Base-by-base conservation (phyloP, 2,888 invertebrate genomes). In the Conchocele bisecta region DNA sequence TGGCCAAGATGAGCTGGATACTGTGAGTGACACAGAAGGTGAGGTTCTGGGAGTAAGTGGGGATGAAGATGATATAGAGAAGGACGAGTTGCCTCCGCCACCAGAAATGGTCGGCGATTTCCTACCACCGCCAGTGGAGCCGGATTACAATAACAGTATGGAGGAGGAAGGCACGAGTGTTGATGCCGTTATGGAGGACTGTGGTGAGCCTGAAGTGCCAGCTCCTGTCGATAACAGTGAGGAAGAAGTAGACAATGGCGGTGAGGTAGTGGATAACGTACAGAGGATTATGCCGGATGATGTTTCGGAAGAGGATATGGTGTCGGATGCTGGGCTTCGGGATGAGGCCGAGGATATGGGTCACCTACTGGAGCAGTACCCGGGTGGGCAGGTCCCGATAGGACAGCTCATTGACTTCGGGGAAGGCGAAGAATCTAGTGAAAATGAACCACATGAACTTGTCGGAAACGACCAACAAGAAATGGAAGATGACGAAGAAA, bases 291-390 rank as follows among this genome's bases (percentile, higher is more conserved):
- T 46, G n/a, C 57, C 61, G 29, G 56, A 63, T 17, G 70, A 59
- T 64, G 51, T 74, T 15, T 71, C 74, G 46, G 77, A 77, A 33
- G 77, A 74, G 56, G 71, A 77, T 35, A 41, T 77, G 33, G 77
- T 77, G 20, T 77, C 77, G 26, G 70, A 74, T 74, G 60, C 63
- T 64, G 77, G 70, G 20, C 50, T 74, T 24, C 53, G 65, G 33
- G 73, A 70, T 9, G 70, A 70, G 33, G 57, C 68, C n/a, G 59
- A 69, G 28, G 51, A 63, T 24, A 70, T n/a, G n/a, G n/a, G 7
- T 17, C 20, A 17, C 6, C 7, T 20, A 41, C 41, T 42, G n/a
- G 56, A 41, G 28, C 22, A 37, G 7, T 9, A 15, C 28, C 20
- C 9, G 24, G 31, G 22, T 3, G 20, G 33, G 17, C 20, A 11